These are phyloP conservation scores for Grammomys dolichurus DNA, from an alignment of 2,113 vertebrate genomes.

Conservation along the genomic window DNA sequence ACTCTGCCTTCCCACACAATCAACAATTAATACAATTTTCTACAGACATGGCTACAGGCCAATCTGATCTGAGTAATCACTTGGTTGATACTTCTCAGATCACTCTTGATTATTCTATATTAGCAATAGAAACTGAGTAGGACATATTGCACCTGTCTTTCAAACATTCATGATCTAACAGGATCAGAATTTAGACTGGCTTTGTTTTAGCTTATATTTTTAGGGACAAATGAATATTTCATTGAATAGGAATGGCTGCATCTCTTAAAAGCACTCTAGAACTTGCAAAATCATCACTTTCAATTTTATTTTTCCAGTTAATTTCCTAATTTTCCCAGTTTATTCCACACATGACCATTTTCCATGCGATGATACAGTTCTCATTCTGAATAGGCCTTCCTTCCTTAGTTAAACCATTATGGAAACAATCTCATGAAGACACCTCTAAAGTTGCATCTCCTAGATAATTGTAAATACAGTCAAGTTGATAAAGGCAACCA, in stretches of 20 bases:
- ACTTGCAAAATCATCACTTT: neutral
- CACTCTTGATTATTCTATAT: neutral
- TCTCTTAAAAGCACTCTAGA: neutral
- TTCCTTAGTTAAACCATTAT: neutral
- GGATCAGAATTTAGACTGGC: neutral
- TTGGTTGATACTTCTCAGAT: neutral
- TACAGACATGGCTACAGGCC: neutral
- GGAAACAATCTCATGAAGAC: neutral
- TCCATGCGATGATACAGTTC: neutral
- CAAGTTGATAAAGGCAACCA: neutral
- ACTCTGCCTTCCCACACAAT: neutral
- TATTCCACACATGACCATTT: neutral
- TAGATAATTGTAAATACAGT: neutral
- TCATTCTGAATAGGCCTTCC: neutral
- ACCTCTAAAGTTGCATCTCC: neutral
- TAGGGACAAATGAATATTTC: neutral
- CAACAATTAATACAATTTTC: neutral
- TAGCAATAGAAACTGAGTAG: neutral
- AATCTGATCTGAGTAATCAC: neutral
- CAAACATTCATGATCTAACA: neutral
- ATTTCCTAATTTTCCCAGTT: neutral
- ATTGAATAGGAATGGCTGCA: neutral
- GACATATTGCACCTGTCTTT: neutral
- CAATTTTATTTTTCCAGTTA: neutral
- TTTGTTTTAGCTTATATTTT: neutral